Evolutionary conservation across 2,888 invertebrate species (phyloP).

Genomic region (Hypena proboscidalis): DNA sequence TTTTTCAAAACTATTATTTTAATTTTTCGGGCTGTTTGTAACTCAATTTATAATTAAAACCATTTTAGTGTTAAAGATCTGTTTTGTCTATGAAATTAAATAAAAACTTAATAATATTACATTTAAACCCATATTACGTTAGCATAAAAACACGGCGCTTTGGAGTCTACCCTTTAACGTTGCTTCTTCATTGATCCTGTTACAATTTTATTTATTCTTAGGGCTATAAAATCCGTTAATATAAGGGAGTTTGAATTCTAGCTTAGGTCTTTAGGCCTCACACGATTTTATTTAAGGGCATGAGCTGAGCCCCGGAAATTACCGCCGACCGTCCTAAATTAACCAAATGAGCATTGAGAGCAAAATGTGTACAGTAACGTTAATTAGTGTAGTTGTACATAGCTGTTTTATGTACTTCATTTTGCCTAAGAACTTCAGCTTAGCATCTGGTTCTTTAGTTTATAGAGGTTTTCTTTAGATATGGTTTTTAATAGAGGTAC

Average conservation of each 20-base stretch:
- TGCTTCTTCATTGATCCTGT: not conserved
- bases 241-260: slow-evolving; percentile 25
- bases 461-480: slow-evolving; percentile 2
- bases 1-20: too few species aligned
- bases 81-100: too few species aligned
- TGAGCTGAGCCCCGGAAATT: slow-evolving; percentile 26
- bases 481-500: too few species aligned
- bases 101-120: too few species aligned
- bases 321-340: slow-evolving; percentile 30
- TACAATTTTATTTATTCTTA: not conserved
- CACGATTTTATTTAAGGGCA: slow-evolving; percentile 34
- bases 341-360: slow-evolving; percentile 30
- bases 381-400: slow-evolving; percentile 11
- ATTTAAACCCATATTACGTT: too few species aligned
- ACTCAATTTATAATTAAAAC: too few species aligned
- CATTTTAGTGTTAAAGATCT: too few species aligned
- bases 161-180: too few species aligned
- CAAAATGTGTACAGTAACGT: slow-evolving; percentile 11
- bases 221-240: slow-evolving; percentile 4
- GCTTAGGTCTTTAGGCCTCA: slow-evolving; percentile 29
- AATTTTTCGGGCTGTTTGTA: too few species aligned
- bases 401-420: not conserved
- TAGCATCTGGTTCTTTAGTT: not conserved
- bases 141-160: too few species aligned
- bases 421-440: slow-evolving; percentile 1